Base-by-base conservation (phyloP, 2,113 vertebrate genomes). In the Columba livia region DNA sequence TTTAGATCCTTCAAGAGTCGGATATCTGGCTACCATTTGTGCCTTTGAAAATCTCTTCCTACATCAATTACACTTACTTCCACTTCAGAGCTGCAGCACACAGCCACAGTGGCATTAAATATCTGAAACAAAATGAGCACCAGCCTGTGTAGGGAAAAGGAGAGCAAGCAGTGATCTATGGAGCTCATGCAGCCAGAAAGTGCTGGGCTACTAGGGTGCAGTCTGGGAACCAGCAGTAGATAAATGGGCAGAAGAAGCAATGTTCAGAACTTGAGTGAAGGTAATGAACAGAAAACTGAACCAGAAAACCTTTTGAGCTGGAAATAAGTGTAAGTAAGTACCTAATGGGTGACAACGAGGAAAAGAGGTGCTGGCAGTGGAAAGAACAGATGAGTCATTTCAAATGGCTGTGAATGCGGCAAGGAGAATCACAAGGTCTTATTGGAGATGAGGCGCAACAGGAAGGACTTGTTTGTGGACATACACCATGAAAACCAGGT, bases 21-120 rank as follows among this genome's bases (percentile, higher is more conserved):
- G 71, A 56, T 79, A 91, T 31, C 60, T 19, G 1, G 42, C 48
- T 88, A 38, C 66, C 62, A 85, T 95, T 96, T 88, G 18, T 74
- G 71, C 64, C 74, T 91, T 91, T 93, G 82, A 92, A 95, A 96
- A 83, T 74, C 48, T 80, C 60, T 93, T 88, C 32, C 85, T 88
- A 15, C 31, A 62, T 80, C 82, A 83, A 88, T 90, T 94, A 54
- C 62, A 60, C 60, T 89, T 79, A 80, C 25, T 88, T 31, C 48
- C 72, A 84, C 79, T 83, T 96, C 65, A 91, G 79, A 92, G 38
- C 51, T 85, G 20, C 65, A 78, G 78, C 42, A 56, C 58, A 70
- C 25, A 73, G 44, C 8, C 56, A 84, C 60, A 94, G 64, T n/a
- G 82, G 72, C 61, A 90, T 74, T 64, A 93, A 95, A 93, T 40